Evolutionary conservation across 2,113 vertebrate genomes (phyloP), one percentile per base, ranked within the genome.

Genomic region (Megalops atlanticus): DNA sequence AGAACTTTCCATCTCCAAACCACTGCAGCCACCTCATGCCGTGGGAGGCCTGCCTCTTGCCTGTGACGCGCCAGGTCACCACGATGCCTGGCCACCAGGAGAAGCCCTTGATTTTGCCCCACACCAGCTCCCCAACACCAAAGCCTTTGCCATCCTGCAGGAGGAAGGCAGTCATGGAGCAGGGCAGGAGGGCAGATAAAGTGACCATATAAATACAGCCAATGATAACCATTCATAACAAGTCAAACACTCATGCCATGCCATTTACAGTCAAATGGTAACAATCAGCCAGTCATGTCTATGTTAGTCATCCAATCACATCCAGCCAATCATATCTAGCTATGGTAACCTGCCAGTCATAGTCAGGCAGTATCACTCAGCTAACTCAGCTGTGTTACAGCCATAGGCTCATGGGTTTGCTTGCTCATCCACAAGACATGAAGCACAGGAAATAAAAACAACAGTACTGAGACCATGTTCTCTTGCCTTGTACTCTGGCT

Each of bases 51-150:
- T 82, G 87, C 24, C 90, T 89, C 27, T 38, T 86, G 35, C 79
- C 79, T 0, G 79, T 80, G 24, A 70, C 24, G 27, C 82, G 88
- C 92, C 90, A 90, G 4, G 91, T 90, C 0, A 93, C 84, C 0
- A 96, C 88, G 1, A 97, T 82, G 0, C 92, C 96, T 0, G 97
- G 97, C 96, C 96, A 98, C 89, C 90, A 91, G 39, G 92, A 90
- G 81, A 94, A 95, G 39, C 94, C 93, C n/a, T 94, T 92, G 68
- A 94, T 90, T 80, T 92, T 91, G 0, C 94, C 96, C 96, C 96
- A 98, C 0, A 99, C 95, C 0, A 98, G 93, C 83, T 96, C 94
- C 1, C 96, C 96, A 0, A 91, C 86, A 15, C 81, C 86, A 71
- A 94, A 96, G 0, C 92, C 93, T 52, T 93, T 93, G 11, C 93